Conservation (phyloP, 2,888 invertebrate species). For the Ornithoptera alexandrae region DNA sequence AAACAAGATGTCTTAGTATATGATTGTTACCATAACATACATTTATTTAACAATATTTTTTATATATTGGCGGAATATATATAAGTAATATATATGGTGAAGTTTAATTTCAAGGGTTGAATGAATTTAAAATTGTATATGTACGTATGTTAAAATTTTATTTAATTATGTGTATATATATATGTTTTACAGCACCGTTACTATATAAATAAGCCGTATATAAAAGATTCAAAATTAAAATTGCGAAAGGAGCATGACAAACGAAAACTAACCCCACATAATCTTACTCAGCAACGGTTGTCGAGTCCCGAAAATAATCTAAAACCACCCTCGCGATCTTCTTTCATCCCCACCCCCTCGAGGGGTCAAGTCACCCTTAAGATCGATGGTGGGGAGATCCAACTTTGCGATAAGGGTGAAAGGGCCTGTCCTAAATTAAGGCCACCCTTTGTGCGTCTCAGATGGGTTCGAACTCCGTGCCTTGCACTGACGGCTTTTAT, state of each 20-base stretch:
- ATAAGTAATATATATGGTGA: neutral
- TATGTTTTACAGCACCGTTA: slow-evolving; percentile 2
- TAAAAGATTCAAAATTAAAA: slow-evolving; percentile 23
- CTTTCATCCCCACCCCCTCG: slow-evolving; percentile 66
- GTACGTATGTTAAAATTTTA: neutral
- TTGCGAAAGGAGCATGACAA: slow-evolving; percentile 26
- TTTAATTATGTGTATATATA: neutral
- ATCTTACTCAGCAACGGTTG: slow-evolving; percentile 50
- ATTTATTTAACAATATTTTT: too few species aligned
- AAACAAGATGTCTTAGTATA: too few species aligned
- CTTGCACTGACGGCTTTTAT: slow-evolving; percentile 78
- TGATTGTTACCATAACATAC: too few species aligned
- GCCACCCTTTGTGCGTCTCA: slow-evolving; percentile 72
- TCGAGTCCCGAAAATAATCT: slow-evolving; percentile 51
- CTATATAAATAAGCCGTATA: neutral
- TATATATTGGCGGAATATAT: too few species aligned
- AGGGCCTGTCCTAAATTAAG: slow-evolving; percentile 65
- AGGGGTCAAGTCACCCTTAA: slow-evolving; percentile 78
- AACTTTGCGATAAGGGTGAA: slow-evolving; percentile 74
- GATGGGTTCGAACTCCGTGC: slow-evolving; percentile 70
- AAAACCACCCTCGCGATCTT: slow-evolving; percentile 66
- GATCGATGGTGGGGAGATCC: slow-evolving; percentile 78
- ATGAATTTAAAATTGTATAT: neutral
- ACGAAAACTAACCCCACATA: slow-evolving; percentile 71
- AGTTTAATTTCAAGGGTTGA: neutral